Conservation (phyloP, 2,797 vertebrate species). For the Furcifer pardalis region DNA sequence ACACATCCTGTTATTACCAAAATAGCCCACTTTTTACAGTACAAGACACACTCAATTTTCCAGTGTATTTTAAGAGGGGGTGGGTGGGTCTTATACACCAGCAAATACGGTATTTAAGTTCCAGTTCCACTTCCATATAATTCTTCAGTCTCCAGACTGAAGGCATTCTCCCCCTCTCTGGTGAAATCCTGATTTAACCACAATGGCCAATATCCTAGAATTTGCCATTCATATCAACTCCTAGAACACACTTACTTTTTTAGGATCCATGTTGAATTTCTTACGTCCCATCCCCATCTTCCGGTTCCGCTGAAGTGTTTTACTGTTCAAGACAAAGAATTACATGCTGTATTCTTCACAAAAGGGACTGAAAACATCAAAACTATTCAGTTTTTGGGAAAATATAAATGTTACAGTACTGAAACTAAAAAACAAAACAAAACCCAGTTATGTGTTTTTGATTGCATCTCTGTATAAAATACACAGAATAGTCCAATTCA, state of each 20-base stretch:
- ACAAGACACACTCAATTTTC: too few species aligned
- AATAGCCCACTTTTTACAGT: too few species aligned
- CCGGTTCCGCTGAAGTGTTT: conserved; percentile 91
- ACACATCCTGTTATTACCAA: too few species aligned
- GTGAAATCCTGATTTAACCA: background rate
- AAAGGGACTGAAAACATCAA: background rate
- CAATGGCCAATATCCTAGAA: too few species aligned
- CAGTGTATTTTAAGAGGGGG: too few species aligned
- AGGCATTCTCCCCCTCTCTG: background rate
- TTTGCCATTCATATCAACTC: background rate
- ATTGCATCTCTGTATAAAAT: background rate
- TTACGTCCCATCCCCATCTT: conserved; percentile 96
- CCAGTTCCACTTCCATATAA: background rate
- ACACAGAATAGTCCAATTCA: background rate
- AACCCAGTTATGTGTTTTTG: background rate
- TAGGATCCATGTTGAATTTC: conserved; percentile 97
- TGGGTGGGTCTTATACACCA: too few species aligned
- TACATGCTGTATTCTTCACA: background rate
- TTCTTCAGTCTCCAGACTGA: too few species aligned
- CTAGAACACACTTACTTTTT: conserved; percentile 80
- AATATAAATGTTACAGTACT: background rate
- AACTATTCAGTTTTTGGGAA: background rate
- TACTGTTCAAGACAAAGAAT: conserved; percentile 71
- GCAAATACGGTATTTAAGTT: too few species aligned
- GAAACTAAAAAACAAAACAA: background rate